These are phyloP conservation scores for Wiebesia pumilae DNA, from an alignment of 1,140 invertebrate genomes.

Conservation along the genomic window DNA sequence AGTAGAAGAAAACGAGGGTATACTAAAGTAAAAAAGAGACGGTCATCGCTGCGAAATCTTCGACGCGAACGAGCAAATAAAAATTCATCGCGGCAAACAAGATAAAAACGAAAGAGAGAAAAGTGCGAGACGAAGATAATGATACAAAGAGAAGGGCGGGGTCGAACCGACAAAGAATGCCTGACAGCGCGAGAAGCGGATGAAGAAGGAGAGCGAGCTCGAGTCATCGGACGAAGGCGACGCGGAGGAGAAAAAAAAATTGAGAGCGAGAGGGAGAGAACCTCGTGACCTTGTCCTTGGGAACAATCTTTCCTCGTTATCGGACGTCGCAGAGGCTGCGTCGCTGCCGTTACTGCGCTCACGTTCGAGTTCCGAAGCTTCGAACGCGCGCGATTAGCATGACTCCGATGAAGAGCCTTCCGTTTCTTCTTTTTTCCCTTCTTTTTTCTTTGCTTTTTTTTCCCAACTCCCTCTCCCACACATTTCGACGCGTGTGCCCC, in stretches of 20 bases:
- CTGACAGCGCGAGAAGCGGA: background rate
- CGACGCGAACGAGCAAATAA: too few relatives aligned
- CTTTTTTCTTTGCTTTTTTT: background rate
- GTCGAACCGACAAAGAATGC: conserved; percentile 22
- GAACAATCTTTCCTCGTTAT: conserved; percentile 72
- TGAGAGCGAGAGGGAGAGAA: conserved; percentile 14
- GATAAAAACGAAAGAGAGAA: conserved; percentile 20
- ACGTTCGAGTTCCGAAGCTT: conserved; percentile 15
- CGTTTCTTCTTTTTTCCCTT: background rate
- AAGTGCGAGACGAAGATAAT: conserved; percentile 33
- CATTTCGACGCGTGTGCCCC: background rate
- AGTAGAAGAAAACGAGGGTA: background rate
- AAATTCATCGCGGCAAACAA: background rate
- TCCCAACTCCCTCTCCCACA: background rate
- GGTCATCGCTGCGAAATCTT: background rate
- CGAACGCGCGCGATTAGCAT: conserved; percentile 16
- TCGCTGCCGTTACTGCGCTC: conserved; percentile 24
- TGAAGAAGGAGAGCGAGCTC: conserved; percentile 9
- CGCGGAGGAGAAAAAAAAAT: background rate
- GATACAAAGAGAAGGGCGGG: conserved; percentile 41
- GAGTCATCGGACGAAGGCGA: background rate
- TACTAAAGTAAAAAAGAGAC: conserved; percentile 11
- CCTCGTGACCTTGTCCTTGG: conserved; percentile 70
- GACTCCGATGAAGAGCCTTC: conserved; percentile 23
- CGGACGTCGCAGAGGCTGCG: conserved; percentile 65